These are phyloP conservation scores for Emydoidea blandingii DNA, from an alignment of 2,797 vertebrate genomes.

Conservation along the genomic window DNA sequence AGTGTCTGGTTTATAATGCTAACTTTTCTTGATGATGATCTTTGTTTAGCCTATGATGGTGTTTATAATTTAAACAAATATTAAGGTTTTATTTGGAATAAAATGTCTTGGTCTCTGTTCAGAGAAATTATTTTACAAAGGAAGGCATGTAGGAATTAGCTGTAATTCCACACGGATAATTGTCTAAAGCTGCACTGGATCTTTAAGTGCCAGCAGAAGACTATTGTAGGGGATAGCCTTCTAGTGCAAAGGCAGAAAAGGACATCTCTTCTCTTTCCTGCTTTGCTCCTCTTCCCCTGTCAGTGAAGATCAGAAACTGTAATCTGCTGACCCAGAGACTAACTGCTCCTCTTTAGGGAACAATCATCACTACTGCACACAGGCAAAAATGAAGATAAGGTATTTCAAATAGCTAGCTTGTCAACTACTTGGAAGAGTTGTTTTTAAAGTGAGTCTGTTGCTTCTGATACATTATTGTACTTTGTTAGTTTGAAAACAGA, in stretches of 20 bases:
- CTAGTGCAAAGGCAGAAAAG: not conserved
- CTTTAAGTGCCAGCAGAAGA: constrained; percentile 1
- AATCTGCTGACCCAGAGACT: constrained; percentile 65
- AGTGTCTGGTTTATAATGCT: not conserved
- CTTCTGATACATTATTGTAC: not conserved
- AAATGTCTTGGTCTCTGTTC: not conserved
- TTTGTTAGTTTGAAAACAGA: not conserved
- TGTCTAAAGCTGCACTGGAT: not conserved
- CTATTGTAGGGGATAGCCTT: not conserved
- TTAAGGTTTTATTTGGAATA: not conserved
- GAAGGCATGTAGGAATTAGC: not conserved
- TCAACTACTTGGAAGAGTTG: not conserved
- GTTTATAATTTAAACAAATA: not conserved
- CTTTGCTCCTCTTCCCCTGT: not conserved
- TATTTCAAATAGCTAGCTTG: not conserved
- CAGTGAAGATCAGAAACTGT: constrained; percentile 9
- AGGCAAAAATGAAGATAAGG: constrained; percentile 61
- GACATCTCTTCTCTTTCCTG: not conserved
- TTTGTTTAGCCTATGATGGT: not conserved
- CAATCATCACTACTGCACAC: constrained; percentile 1
- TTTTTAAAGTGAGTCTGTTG: constrained; percentile 37
- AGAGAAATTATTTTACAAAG: not conserved
- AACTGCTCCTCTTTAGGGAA: constrained; percentile 45
- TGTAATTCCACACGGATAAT: not conserved
- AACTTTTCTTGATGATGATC: not conserved